Base-by-base conservation (phyloP, 2,797 vertebrate genomes). In the Myotis vivesi region DNA sequence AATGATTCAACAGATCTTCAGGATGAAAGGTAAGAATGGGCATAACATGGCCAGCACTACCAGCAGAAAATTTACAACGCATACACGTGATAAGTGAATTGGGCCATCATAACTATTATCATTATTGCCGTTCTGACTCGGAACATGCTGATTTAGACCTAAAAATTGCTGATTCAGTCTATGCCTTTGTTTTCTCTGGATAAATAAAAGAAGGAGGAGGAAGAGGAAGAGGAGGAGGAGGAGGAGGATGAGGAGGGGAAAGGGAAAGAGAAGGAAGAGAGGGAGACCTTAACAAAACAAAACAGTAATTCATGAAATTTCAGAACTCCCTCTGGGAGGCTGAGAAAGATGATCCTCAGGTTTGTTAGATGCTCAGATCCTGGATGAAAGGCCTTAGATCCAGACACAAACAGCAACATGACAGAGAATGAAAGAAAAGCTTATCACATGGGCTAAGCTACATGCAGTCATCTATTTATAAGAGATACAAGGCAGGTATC, bases 391-490 rank as follows among this genome's bases (percentile, higher is more conserved):
- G 33, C 30, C 57, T 79, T 28, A 71, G 38, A 77, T 73, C n/a
- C 73, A 55, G 30, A 16, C n/a, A 20, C 25, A 93, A 57, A 62
- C 2, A 79, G 20, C 73, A 55, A 51, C 20, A 12, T 0, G 5
- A 46, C 53, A 44, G 12, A 89, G 53, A 89, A 66, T 17, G 20
- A 79, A 93, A 86, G n/a, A 38, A 66, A 90, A 49, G 6, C 36
- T 15, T 1, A 3, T 28, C 33, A 30, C 0, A 0, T 5, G 28
- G 38, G 38, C 17, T 88, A 79, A 57, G 38, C 44, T 28, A n/a
- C 41, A 17, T 8, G 20, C 41, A 80, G 22, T 22, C 46, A 82
- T n/a, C 17, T 49, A 28, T 41, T 87, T 87, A 9, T 44, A 33
- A 93, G 51, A 62, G 71, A 36, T 17, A 36, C 12, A 64, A 73